Conservation (phyloP, 2,888 invertebrate species). For the Anthrax anthrax region DNA sequence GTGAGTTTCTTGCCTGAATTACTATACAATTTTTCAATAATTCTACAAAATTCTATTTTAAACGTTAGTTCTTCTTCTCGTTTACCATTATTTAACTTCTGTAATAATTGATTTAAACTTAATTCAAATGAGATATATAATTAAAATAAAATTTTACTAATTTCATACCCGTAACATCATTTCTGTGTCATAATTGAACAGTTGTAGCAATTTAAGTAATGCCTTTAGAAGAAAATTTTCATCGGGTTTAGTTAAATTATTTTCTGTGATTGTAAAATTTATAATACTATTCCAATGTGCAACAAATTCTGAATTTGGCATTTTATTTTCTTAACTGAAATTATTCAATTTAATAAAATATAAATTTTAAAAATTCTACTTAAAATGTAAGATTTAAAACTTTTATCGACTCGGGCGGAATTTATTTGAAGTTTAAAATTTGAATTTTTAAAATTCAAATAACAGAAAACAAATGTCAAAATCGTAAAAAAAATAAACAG, state of each 20-base stretch:
- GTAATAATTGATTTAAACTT: no score
- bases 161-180: not conserved
- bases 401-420: no score
- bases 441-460: no score
- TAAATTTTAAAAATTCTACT: no score
- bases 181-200: constrained; percentile 1
- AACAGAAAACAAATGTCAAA: no score
- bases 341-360: not conserved
- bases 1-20: not conserved
- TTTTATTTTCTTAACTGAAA: not conserved
- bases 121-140: no score
- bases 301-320: constrained; percentile 4
- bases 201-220: constrained; percentile 3
- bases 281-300: constrained; percentile 6
- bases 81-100: not conserved
- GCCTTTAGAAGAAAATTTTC: constrained; percentile 5
- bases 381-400: no score
- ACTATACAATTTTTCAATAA: constrained; percentile 6
- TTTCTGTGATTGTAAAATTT: constrained; percentile 4
- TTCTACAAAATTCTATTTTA: constrained; percentile 1
- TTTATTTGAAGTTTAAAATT: no score
- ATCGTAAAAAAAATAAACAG: no score
- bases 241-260: constrained; percentile 4
- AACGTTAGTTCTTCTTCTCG: not conserved
- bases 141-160: no score